Base-by-base conservation (phyloP, 2,888 invertebrate species). In the Apomyelois bistriatella region DNA sequence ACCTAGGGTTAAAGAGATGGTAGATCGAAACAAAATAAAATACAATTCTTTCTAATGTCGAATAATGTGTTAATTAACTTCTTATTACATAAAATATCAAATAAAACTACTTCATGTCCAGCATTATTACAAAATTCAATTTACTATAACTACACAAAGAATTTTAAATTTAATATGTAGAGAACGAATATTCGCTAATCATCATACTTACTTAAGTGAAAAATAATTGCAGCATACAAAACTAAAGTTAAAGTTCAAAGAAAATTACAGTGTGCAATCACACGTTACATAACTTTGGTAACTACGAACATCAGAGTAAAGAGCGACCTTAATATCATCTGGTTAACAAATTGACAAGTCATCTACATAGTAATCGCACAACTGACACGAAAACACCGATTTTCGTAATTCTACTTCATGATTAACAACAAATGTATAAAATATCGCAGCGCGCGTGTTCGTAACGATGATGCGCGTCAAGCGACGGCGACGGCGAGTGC, bases 241-340 rank as follows among this genome's bases (percentile, higher is more conserved):
- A 48, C 28, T 38, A 28, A 38, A 50, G 49, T 50, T 30, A 50
- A 41, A 50, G 49, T 50, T 50, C 49, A 50, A n/a, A 22, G 22
- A 22, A 48, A 48, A 48, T 48, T 48, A 37, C 36, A 15, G n/a
- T 7, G 10, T 13, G 7, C n/a, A 48, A 36, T 48, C 10, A 15
- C 12, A 37, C 12, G 48, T 46, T 46, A 46, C 16, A 46, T 16
- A 46, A 46, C 1, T 6, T 16, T 32, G 10, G 46, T 46, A 32
- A 46, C 46, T 32, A 46, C 46, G 6, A 32, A 15, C 46, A 43
- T 13, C 7, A 12, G 10, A 9, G 37, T 43, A 5, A 43, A 42
- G 12, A 30, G 30, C 30, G 13, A 35, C 46, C 46, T 35, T 15
- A 32, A 46, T 46, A 6, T 32, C 32, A 15, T 13, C 12, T 43